These are phyloP conservation scores for Petaurus breviceps DNA, from an alignment of 2,113 vertebrate genomes.

Conservation along the genomic window DNA sequence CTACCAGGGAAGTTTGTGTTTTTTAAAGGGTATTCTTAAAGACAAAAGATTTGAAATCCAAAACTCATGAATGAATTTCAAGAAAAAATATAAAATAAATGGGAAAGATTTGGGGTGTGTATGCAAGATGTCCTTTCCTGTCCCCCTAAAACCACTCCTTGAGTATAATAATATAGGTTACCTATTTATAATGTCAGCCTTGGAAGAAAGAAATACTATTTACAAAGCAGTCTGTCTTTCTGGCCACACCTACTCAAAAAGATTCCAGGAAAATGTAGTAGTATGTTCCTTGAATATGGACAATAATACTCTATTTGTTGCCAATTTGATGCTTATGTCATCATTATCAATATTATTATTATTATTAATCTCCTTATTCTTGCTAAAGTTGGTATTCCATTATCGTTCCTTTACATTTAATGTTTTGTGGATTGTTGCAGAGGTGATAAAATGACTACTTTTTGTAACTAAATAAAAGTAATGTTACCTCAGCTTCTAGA, in stretches of 20 bases:
- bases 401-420: neutral
- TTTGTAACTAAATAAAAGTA: neutral
- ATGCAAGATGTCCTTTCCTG: neutral
- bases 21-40: neutral
- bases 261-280: neutral
- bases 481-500: neutral
- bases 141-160: neutral
- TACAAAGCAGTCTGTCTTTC: neutral
- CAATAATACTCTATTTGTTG: neutral
- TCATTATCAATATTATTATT: neutral
- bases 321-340: neutral
- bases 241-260: neutral
- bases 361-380: neutral
- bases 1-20: neutral
- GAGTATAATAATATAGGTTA: neutral
- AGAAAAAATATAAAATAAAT: neutral
- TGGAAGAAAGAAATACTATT: neutral
- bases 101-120: neutral
- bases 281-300: neutral
- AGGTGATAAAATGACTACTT: neutral
- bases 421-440: neutral
- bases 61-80: neutral
- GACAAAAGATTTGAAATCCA: neutral
- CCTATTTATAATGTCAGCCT: neutral
- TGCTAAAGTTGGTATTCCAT: neutral